phyloP scores from a whole-genome alignment of 2,113 vertebrate species.

The Ceyx margarethae region DNA sequence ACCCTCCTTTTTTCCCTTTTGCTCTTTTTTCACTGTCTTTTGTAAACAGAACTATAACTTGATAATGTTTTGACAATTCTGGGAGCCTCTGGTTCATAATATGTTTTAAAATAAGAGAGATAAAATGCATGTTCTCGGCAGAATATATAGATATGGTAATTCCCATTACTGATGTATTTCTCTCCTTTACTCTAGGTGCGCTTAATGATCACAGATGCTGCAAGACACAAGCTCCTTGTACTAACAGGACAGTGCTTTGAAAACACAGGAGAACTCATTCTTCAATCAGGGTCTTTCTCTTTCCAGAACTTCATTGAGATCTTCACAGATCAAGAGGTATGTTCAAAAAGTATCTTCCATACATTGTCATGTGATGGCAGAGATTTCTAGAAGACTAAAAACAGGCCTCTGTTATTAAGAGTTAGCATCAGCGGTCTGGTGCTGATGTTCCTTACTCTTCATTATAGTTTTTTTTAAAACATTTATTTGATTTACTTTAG shows the following conservation, averaged over 20 bases:
- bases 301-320: slow-evolving; percentile 98
- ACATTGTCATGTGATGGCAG: not conserved
- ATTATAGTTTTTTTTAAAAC: not conserved
- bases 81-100: not conserved
- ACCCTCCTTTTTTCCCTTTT: not conserved
- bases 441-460: not conserved
- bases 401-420: not conserved
- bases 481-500: not conserved
- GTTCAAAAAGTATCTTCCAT: not conserved
- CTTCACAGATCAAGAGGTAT: slow-evolving; percentile 96
- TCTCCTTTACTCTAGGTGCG: slow-evolving; percentile 80
- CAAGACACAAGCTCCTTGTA: slow-evolving; percentile 92
- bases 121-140: not conserved
- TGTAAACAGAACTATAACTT: not conserved
- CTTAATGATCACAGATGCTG: slow-evolving; percentile 93
- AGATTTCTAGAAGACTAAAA: not conserved
- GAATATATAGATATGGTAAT: not conserved
- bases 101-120: not conserved
- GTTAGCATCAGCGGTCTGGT: not conserved
- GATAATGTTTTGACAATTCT: not conserved
- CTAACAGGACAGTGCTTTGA: slow-evolving; percentile 93
- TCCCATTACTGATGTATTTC: not conserved
- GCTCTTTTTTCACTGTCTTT: not conserved
- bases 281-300: slow-evolving; percentile 94
- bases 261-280: slow-evolving; percentile 94